A percentile compares a stretch with the other conserved stretches of the same genome.
Conservation (phyloP, 2,113 vertebrate species). For the Solea senegalensis region DNA sequence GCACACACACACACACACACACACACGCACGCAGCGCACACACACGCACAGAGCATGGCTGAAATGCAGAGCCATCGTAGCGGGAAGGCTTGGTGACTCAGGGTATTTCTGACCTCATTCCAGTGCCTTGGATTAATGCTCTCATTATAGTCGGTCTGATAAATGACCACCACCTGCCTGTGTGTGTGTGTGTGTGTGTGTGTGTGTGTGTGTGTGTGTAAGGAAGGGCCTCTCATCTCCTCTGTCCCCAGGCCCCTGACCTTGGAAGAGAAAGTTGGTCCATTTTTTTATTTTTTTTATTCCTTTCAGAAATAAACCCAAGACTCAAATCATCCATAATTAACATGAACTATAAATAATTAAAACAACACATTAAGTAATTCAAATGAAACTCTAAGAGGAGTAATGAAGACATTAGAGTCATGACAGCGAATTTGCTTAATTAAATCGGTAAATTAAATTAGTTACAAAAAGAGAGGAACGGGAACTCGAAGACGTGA, state of each 20-base stretch:
- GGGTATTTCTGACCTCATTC: constrained; percentile 59
- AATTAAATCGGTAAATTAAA: neutral
- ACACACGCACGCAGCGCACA: neutral
- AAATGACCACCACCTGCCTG: constrained; percentile 43
- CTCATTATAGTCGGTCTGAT: constrained; percentile 61
- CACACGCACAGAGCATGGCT: neutral
- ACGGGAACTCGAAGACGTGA: no score
- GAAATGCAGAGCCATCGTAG: neutral
- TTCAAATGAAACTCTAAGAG: neutral
- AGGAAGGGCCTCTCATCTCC: no score
- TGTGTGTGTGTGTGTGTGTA: neutral
- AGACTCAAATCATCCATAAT: neutral
- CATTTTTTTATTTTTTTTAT: neutral
- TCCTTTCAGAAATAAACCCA: neutral
- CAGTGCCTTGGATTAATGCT: constrained; percentile 52
- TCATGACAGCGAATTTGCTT: neutral
- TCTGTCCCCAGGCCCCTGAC: neutral
- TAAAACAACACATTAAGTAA: neutral
- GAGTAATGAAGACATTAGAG: neutral
- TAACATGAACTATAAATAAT: neutral
- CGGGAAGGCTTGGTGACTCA: constrained; percentile 45
- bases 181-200: constrained; percentile 9
- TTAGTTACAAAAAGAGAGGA: neutral
- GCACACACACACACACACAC: constrained; percentile 7
- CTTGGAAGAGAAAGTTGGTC: neutral